Evolutionary conservation across 1,140 invertebrate genomes (phyloP).

Genomic region (Bombus balteatus): DNA sequence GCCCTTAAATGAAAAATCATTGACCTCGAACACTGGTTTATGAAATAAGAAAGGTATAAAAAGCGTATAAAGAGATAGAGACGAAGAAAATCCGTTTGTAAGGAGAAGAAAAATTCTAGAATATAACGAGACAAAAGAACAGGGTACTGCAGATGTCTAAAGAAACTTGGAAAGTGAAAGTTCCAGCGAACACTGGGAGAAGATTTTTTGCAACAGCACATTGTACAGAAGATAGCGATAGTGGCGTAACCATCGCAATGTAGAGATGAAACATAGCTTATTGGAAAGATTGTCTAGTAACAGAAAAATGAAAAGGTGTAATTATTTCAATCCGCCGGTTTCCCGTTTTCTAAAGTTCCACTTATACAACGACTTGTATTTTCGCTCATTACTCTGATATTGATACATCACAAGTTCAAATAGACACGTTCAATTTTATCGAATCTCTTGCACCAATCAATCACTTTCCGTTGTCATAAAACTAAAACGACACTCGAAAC

Average conservation of each 20-base stretch:
- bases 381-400: not conserved
- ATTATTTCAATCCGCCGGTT: not conserved
- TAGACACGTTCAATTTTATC: not conserved
- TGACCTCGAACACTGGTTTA: not conserved
- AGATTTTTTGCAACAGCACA: not conserved
- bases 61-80: not conserved
- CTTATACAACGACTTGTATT: not conserved
- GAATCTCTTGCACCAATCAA: not conserved
- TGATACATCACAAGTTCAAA: not conserved
- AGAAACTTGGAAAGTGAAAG: not conserved
- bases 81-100: not conserved
- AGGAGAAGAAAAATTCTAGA: not conserved
- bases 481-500: not conserved
- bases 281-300: not conserved
- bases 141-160: not conserved
- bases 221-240: not conserved
- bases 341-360: not conserved
- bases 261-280: not conserved
- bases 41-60: not conserved
- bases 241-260: not conserved
- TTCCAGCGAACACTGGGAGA: not conserved
- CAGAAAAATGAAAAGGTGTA: not conserved
- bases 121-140: conserved; percentile 1
- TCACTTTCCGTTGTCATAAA: not conserved
- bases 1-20: no score